Percentiles rank a stretch among this genome's conserved stretches.
Conservation (phyloP, 2,797 vertebrate genomes). For the Sylvilagus floridanus region DNA sequence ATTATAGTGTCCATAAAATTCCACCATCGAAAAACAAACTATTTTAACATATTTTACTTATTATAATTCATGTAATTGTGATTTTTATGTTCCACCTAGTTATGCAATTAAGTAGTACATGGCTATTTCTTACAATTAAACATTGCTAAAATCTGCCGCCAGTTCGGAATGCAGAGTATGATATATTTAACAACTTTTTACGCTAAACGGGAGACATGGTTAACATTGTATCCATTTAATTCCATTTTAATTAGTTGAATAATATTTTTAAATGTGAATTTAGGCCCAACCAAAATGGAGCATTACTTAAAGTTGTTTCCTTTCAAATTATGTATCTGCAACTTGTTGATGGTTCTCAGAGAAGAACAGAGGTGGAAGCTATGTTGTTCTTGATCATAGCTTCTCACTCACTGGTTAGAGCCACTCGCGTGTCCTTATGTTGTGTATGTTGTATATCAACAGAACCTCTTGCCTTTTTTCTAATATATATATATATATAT, state of each 20-base stretch:
- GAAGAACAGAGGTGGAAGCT: not conserved
- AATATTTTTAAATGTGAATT: constrained; percentile 87
- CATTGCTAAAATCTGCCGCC: constrained; percentile 86
- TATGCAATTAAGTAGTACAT: constrained; percentile 88
- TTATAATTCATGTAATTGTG: constrained; percentile 87
- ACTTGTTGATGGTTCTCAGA: constrained; percentile 71
- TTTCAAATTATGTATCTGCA: constrained; percentile 82
- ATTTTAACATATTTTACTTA: constrained; percentile 90
- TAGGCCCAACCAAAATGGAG: constrained; percentile 84
- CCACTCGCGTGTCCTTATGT: not conserved
- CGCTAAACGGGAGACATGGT: constrained; percentile 88
- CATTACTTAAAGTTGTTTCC: constrained; percentile 82
- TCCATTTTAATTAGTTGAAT: constrained; percentile 89
- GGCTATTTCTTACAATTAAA: constrained; percentile 88
- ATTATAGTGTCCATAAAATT: constrained; percentile 87
- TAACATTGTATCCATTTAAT: constrained; percentile 88
- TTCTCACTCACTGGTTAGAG: not conserved
- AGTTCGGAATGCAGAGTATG: constrained; percentile 80
- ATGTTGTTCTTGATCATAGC: not conserved
- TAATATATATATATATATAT: too few species aligned
- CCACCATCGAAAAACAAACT: constrained; percentile 85
- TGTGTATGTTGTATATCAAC: not conserved
- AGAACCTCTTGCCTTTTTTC: not conserved
- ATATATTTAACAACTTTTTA: constrained; percentile 89
- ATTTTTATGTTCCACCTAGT: constrained; percentile 88